Base-by-base conservation (phyloP, 1,140 invertebrate genomes). In the Drosophila pachea region DNA sequence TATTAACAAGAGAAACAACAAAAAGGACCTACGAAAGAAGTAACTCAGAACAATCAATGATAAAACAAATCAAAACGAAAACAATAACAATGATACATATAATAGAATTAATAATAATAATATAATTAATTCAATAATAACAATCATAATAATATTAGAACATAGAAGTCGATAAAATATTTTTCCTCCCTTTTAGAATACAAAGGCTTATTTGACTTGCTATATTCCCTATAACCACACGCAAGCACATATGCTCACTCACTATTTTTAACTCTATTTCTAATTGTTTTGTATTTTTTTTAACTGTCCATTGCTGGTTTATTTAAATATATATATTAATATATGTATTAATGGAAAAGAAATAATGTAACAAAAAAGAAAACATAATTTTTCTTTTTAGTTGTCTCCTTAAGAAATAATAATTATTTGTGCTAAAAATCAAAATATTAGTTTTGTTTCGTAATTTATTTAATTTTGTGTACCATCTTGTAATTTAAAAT, bases 291-390 rank as follows among this genome's bases (percentile, higher is more conserved):
- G n/a, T n/a, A n/a, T n/a, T 31, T 77, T 22, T 22, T 3, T 3
- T 22, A 22, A 22, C 38, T 69, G 48, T 49, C 70, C 61, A 22
- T 22, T 22, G 35, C 63, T 56, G 43, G 62, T 61, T 53, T 70
- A 79, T 66, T 73, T 72, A 75, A 47, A 66, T 68, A 72, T 54
- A 58, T 49, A 61, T 66, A 63, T 59, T 69, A 63, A 63, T 55
- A 14, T 48, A 35, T 52, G 31, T 49, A 49, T 79, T 83, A 83
- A 84, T 78, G 76, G 78, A 84, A 76, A 32, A 29, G 22, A 73
- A 58, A 59, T 53, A 65, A 74, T 67, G 67, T 73, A 36, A 36
- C 35, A 36, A 36, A 36, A 36, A 36, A 36, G 8, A 7, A 9
- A 36, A 42, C 4, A 43, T 14, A 43, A 6, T 53, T 75, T 42